These are phyloP conservation scores for Apis laboriosa DNA, from an alignment of 1,140 invertebrate genomes.

Conservation along the genomic window DNA sequence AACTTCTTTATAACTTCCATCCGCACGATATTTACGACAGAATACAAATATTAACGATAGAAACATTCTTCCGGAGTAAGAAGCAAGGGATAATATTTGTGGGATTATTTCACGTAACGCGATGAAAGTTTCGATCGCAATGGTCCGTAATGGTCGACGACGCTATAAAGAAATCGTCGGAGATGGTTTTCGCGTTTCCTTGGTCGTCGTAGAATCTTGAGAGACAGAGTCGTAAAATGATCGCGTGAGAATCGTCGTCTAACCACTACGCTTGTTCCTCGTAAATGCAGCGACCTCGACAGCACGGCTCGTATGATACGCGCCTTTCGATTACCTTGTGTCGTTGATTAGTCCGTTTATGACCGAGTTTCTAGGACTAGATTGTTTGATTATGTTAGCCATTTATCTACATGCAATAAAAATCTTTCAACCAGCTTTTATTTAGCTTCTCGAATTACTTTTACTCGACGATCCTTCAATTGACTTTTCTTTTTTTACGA, in stretches of 20 bases:
- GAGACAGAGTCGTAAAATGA: constrained; percentile 36
- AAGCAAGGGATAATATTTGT: constrained; percentile 9
- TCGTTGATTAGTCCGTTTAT: constrained; percentile 4
- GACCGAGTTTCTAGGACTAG: neutral
- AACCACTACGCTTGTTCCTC: neutral
- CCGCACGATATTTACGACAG: too few relatives aligned
- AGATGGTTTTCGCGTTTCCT: neutral
- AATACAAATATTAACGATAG: too few relatives aligned
- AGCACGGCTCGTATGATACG: neutral
- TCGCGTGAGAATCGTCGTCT: constrained; percentile 6
- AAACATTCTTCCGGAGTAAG: too few relatives aligned
- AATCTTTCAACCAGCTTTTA: too few relatives aligned
- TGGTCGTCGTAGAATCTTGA: neutral
- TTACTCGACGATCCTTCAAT: too few relatives aligned
- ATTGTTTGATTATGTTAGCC: neutral
- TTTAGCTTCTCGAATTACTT: too few relatives aligned
- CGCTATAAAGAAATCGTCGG: constrained; percentile 31
- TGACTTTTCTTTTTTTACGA: too few relatives aligned
- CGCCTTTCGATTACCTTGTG: constrained; percentile 6
- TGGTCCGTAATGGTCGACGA: constrained; percentile 36
- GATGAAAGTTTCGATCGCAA: constrained; percentile 1
- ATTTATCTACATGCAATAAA: neutral
- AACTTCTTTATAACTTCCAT: too few relatives aligned
- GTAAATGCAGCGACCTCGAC: constrained; percentile 33
- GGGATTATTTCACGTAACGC: neutral